Evolutionary conservation across 2,113 vertebrate genomes (phyloP), one percentile per base, ranked within the genome.

Genomic region (Plotosus lineatus): DNA sequence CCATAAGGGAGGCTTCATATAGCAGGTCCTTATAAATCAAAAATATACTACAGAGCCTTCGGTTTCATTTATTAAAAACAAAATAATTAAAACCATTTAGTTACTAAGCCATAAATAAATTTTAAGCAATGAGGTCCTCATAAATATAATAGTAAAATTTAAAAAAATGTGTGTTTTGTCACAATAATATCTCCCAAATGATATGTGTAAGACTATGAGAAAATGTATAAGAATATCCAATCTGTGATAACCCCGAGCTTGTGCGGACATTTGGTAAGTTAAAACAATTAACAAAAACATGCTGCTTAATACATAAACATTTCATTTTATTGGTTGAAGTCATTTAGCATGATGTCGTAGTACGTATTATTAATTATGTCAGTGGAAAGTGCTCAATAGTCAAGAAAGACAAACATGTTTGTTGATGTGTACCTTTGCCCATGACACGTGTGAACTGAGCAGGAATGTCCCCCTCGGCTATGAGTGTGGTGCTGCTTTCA

Each of bases 381-480:
- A 10, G 26, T 50, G 69, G 68, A 71, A 71, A 71, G 26, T 72
- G 26, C 26, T 48, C 69, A 72, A 26, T 6, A 50, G 28, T 42
- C 0, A 2, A 68, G 38, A 42, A 14, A 44, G 65, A 68, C 65
- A 68, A 50, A 31, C 28, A 51, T 51, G 26, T 51, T 77, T 33
- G 73, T 21, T 28, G 50, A 36, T 83, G 23, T 26, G 23, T 89
- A 98, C 98, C 98, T 97, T 99, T 99, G 28, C 98, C 98, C 98
- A 99, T 98, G 87, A 98, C 96, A 0, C 97, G 95, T 9, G 97
- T 99, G 90, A 99, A 99, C 93, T 99, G 98, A 0, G 95, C 95
- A 0, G 97, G 96, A 81, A 99, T 93, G 88, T 98, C 97, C 0
- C 96, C 98, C 88, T 99, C 96, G 0, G 95, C 93, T 75, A 98